These are phyloP conservation scores for Opisthograptis luteolata DNA, from an alignment of 2,888 invertebrate species.

Conservation along the genomic window DNA sequence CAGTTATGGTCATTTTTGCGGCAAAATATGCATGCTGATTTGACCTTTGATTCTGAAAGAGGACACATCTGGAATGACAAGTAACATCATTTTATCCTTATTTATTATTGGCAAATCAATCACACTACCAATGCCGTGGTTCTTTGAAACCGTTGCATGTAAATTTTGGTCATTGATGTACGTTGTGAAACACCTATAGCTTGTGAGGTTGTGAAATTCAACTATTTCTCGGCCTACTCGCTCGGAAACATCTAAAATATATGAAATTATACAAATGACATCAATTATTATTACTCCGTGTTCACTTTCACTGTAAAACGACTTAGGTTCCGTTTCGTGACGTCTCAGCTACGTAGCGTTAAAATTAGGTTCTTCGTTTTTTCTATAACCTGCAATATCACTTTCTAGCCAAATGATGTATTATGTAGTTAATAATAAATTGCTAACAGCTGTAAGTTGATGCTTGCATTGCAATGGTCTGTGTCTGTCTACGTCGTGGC, in stretches of 20 bases:
- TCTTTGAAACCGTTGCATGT: slow-evolving; percentile 27
- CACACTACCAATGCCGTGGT: slow-evolving; percentile 18
- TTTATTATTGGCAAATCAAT: slow-evolving; percentile 33
- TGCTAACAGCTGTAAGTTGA: slow-evolving; percentile 32
- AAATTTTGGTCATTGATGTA: slow-evolving; percentile 17
- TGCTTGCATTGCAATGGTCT: slow-evolving; percentile 33
- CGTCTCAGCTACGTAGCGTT: slow-evolving; percentile 57
- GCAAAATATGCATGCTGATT: slow-evolving; percentile 66
- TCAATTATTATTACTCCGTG: slow-evolving; percentile 65
- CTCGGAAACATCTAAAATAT: slow-evolving; percentile 32
- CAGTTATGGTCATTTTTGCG: slow-evolving; percentile 51
- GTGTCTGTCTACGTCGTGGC: slow-evolving; percentile 25
- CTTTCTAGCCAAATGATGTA: slow-evolving; percentile 66
- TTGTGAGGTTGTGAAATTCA: slow-evolving; percentile 7
- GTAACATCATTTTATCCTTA: slow-evolving; percentile 55
- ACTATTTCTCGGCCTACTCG: slow-evolving; percentile 9
- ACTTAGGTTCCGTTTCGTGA: slow-evolving; percentile 72
- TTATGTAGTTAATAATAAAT: slow-evolving; percentile 46
- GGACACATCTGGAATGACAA: slow-evolving; percentile 64
- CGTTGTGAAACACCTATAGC: slow-evolving; percentile 2
- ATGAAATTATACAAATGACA: slow-evolving; percentile 59
- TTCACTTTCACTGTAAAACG: slow-evolving; percentile 74
- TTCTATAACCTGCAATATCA: slow-evolving; percentile 48
- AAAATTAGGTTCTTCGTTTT: slow-evolving; percentile 56
- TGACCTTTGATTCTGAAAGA: slow-evolving; percentile 63